Evolutionary conservation across 2,888 invertebrate genomes (phyloP).

Genomic region (Plagodis dolabraria): DNA sequence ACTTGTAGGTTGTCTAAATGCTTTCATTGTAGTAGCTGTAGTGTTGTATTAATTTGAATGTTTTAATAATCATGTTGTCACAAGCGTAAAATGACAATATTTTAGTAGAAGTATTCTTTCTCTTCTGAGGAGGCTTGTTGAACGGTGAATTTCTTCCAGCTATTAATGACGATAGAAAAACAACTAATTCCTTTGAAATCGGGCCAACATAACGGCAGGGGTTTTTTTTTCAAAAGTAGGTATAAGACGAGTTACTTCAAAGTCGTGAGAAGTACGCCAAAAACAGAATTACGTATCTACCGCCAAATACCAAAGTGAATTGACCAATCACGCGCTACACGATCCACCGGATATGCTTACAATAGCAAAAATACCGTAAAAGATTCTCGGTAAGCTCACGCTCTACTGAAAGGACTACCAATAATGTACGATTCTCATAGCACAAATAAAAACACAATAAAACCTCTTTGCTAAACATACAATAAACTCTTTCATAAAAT

Average conservation of each 20-base stretch:
- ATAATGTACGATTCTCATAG: slow-evolving; percentile 7
- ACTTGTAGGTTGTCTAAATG: too few species aligned
- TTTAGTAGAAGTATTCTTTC: too few species aligned
- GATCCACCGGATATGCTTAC: slow-evolving; percentile 22
- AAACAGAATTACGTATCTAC: slow-evolving; percentile 3
- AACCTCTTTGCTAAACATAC: slow-evolving; percentile 21
- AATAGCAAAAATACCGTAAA: slow-evolving; percentile 16
- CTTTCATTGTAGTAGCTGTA: too few species aligned
- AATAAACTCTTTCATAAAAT: slow-evolving; percentile 16
- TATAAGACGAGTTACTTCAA: neutral
- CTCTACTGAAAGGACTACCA: slow-evolving; percentile 8
- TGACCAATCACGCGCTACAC: slow-evolving; percentile 25
- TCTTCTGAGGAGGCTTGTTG: too few species aligned
- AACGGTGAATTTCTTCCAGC: too few species aligned
- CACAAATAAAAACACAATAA: slow-evolving; percentile 20
- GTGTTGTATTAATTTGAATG: too few species aligned
- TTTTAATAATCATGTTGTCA: too few species aligned
- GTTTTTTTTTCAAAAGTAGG: neutral
- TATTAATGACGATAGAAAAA: too few species aligned
- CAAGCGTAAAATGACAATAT: too few species aligned
- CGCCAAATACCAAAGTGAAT: slow-evolving; percentile 12
- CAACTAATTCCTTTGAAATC: too few species aligned
- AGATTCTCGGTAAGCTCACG: slow-evolving; percentile 19
- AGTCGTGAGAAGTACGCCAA: slow-evolving; percentile 5
- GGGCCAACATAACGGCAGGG: neutral